Evolutionary conservation across 2,888 invertebrate genomes (phyloP).

Genomic region (Nyleta sp.): DNA sequence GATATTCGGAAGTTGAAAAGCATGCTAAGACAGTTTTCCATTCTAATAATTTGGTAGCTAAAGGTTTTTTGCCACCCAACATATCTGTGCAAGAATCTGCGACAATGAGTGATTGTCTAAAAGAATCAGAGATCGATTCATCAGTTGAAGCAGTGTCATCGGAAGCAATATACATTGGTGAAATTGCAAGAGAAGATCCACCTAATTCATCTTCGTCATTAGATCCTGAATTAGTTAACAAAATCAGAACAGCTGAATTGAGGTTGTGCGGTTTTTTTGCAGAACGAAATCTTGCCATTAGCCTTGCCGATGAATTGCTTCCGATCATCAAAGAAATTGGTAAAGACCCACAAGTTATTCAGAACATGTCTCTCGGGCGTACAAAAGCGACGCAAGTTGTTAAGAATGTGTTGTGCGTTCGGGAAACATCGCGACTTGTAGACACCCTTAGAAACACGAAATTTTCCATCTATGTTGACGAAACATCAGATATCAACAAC

Average conservation of each 20-base stretch:
- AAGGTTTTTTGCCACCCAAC: too few relatives aligned
- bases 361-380: neutral
- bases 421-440: slow-evolving; percentile 1
- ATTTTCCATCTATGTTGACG: slow-evolving; percentile 34
- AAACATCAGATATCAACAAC: slow-evolving; percentile 30
- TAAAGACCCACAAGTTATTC: slow-evolving; percentile 5
- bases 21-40: neutral
- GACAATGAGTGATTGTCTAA: too few relatives aligned
- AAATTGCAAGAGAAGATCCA: too few relatives aligned
- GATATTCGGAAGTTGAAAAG: neutral
- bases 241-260: slow-evolving; percentile 1
- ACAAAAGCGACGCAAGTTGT: slow-evolving; percentile 14
- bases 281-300: slow-evolving; percentile 12
- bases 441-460: neutral
- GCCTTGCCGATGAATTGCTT: slow-evolving; percentile 2
- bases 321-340: slow-evolving; percentile 6
- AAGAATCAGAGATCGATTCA: too few relatives aligned
- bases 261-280: slow-evolving; percentile 12
- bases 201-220: too few relatives aligned
- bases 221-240: neutral
- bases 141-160: too few relatives aligned
- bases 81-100: too few relatives aligned
- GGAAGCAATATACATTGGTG: too few relatives aligned
- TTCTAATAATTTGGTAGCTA: neutral
- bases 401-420: slow-evolving; percentile 11